Percentiles rank a stretch among this genome's conserved stretches.
Conservation (phyloP, 1,140 invertebrate genomes). For the Pseudachorutes palmiensis region DNA sequence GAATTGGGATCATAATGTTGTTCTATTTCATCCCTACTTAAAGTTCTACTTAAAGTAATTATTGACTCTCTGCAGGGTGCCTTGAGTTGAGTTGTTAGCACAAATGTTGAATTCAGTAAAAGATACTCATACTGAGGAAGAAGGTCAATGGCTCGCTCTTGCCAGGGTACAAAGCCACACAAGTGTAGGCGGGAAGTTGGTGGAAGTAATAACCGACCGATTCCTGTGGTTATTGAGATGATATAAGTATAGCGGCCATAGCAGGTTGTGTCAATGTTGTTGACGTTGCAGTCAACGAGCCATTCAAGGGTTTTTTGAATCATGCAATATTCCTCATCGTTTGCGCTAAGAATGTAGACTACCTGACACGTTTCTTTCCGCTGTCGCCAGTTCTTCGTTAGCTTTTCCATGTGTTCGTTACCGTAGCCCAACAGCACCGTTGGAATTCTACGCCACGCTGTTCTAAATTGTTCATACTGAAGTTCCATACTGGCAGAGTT, state of each 20-base stretch:
- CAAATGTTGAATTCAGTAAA: neutral
- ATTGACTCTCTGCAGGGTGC: neutral
- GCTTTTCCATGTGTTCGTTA: neutral
- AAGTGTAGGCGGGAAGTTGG: no score
- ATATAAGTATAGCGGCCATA: neutral
- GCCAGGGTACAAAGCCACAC: no score
- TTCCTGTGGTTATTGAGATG: no score
- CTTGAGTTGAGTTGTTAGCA: neutral
- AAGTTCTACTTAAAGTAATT: neutral
- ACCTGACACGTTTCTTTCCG: neutral
- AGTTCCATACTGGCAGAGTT: neutral
- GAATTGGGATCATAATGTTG: neutral
- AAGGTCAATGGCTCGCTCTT: neutral
- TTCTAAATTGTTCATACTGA: neutral
- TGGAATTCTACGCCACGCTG: neutral
- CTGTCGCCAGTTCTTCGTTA: neutral
- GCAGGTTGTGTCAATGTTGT: neutral
- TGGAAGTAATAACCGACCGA: no score
- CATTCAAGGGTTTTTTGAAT: neutral
- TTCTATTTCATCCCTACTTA: neutral
- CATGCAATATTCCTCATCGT: neutral
- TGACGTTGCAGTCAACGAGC: neutral
- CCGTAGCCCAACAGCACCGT: neutral
- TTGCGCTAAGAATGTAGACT: neutral
- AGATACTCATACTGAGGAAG: neutral